Evolutionary conservation across 2,888 invertebrate genomes (phyloP), one percentile per base, ranked within the genome.

Genomic region (Crematogaster levior): DNA sequence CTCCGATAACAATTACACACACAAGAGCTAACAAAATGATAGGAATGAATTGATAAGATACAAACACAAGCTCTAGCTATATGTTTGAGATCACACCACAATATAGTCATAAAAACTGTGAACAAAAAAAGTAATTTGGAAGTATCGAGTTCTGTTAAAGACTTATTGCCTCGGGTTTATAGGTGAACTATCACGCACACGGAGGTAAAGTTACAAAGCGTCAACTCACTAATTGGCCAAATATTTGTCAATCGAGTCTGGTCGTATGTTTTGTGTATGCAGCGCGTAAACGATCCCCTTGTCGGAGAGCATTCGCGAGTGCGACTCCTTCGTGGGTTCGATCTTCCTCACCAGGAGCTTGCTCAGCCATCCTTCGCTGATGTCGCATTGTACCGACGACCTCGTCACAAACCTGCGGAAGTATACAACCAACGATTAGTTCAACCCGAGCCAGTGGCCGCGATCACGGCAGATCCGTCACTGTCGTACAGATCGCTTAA

Each of bases 231-330:
- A 98, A 95, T 98, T 98, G 90, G 96, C 96, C 90, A 99, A 95
- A 95, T 99, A 99, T 94, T 97, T 96, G 89, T 97, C 97, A 95
- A 97, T 97, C 65, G 97, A 97, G 95, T 98, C 98, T 53, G 99
- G 98, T 92, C 98, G 97, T 89, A 99, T 98, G 94, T 98, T 98
- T 95, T 99, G 99, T 86, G 99, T 99, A 94, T 99, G 98, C 83
- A 99, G 96, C 86, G 99, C 98, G 95, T 98, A 99, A 91, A 99
- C 97, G 82, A 97, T 96, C 95, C 99, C 99, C 95, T 99, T 99
- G 95, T 98, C 98, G 92, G 99, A 98, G 66, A 99, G 96, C 97
- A 99, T 98, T 87, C 98, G 97, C 92, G 99, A 99, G 95, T 99
- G 99, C 3, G 99, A 97, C 94, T 99, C 98, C 94, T 98, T 98